Base-by-base conservation (phyloP, 1,140 invertebrate species). In the Halyomorpha halys region DNA sequence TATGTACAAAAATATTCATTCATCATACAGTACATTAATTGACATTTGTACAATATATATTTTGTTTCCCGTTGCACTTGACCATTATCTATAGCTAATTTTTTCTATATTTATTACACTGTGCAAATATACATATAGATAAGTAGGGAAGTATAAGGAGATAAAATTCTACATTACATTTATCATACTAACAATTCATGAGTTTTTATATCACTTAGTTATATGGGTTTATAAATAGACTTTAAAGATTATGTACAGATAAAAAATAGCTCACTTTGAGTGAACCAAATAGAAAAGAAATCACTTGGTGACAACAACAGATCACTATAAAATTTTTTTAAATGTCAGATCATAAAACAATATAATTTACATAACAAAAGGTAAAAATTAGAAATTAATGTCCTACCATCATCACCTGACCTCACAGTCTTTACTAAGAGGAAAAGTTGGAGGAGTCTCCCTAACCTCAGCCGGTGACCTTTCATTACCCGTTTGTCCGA, bases 391-490 rank as follows among this genome's bases (percentile, higher is more conserved):
- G 21, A 18, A n/a, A 19, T 21, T 15, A 30, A 62, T 18, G 39
- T 49, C 45, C 45, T 62, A 62, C 44, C 61, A 21, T 65, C 61
- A 69, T 90, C 86, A 89, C 83, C 87, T 89, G 81, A 89, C 86
- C 80, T 89, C 85, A 79, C 86, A 87, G 78, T 86, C 85, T 81
- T 89, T 86, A 73, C 83, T 85, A 70, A 84, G 78, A 71, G 83
- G 76, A 68, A 83, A 76, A 68, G 85, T 74, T 68, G 76, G 74
- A 19, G 66, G 60, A 53, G 71, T 47, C 19, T 30, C 54, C 63
- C 54, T 54, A 53, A 59, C 34, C n/a, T 45, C 34, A 61, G 47
- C n/a, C 19, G 53, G 18, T 4, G 53, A 56, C 18, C 44, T 16
- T 59, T 67, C 62, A 68, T 63, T 61, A 47, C 25, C 23, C 19